A percentile compares a stretch with the other conserved stretches of the same genome.
Conservation (phyloP, 23 tunicate genomes). For the Halocynthia aurantium region DNA sequence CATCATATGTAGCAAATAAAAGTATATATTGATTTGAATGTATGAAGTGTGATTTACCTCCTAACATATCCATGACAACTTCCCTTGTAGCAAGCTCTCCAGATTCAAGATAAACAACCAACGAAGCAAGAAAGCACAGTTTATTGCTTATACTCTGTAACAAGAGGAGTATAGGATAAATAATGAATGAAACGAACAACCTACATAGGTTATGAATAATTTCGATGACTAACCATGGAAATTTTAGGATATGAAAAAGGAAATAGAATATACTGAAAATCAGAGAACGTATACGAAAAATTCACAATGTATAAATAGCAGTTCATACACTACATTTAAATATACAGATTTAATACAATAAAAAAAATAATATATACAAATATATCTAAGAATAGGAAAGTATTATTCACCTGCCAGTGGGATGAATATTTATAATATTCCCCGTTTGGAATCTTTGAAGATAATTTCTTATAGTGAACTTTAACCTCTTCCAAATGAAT, state of each 20-base stretch:
- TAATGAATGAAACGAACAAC: no score
- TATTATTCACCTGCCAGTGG: slow-evolving; percentile 19
- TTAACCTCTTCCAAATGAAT: slow-evolving; percentile 1
- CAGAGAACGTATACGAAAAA: no score
- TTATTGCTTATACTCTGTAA: slow-evolving; percentile 29
- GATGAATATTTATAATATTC: slow-evolving; percentile 20
- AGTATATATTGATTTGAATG: background rate
- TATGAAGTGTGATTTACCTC: background rate
- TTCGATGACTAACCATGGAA: no score
- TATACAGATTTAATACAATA: no score
- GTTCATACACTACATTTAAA: no score
- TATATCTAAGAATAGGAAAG: background rate
- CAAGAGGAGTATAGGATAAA: background rate
- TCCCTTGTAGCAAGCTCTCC: slow-evolving; percentile 21
- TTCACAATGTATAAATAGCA: no score
- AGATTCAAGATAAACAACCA: slow-evolving; percentile 30
- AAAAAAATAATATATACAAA: no score
- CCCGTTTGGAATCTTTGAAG: slow-evolving; percentile 14
- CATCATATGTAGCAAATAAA: background rate
- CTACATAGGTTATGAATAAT: no score
- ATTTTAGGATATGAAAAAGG: no score
- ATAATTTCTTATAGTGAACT: background rate
- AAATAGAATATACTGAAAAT: no score
- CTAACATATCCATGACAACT: slow-evolving; percentile 24
- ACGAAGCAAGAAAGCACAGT: slow-evolving; percentile 33